Evolutionary conservation across 2,797 vertebrate species (phyloP).

Genomic region (Amazona finschi): DNA sequence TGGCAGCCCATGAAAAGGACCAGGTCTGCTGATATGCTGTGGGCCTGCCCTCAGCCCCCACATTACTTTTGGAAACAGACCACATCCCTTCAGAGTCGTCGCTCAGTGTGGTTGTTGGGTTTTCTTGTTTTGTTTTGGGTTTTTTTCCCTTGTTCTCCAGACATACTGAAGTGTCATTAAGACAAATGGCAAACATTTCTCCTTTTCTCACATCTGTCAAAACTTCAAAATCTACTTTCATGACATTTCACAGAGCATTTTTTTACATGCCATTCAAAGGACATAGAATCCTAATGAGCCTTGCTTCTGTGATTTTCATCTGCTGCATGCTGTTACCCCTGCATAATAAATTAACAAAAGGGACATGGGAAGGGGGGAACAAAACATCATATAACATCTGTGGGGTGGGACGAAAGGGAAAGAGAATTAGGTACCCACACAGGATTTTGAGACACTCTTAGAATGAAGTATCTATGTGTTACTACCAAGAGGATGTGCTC

Average conservation of each 20-base stretch:
- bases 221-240: conserved; percentile 44
- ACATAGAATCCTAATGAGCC: conserved; percentile 41
- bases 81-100: not conserved
- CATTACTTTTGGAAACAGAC: not conserved
- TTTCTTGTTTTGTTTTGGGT: not conserved
- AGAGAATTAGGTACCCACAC: not conserved
- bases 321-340: not conserved
- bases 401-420: not conserved
- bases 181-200: conserved; percentile 58
- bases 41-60: not conserved
- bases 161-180: conserved; percentile 45
- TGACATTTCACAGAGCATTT: conserved; percentile 62
- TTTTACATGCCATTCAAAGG: conserved; percentile 9
- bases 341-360: conserved; percentile 16
- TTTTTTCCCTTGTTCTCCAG: not conserved
- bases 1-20: not conserved
- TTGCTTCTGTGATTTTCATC: conserved; percentile 32
- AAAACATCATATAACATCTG: not conserved
- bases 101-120: not conserved
- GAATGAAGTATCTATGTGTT: not conserved
- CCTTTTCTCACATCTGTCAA: conserved; percentile 51
- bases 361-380: not conserved
- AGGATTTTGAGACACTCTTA: not conserved
- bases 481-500: not conserved
- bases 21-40: not conserved